These are phyloP conservation scores for Gymnorhina tibicen DNA, from an alignment of 2,113 vertebrate species.

Conservation along the genomic window DNA sequence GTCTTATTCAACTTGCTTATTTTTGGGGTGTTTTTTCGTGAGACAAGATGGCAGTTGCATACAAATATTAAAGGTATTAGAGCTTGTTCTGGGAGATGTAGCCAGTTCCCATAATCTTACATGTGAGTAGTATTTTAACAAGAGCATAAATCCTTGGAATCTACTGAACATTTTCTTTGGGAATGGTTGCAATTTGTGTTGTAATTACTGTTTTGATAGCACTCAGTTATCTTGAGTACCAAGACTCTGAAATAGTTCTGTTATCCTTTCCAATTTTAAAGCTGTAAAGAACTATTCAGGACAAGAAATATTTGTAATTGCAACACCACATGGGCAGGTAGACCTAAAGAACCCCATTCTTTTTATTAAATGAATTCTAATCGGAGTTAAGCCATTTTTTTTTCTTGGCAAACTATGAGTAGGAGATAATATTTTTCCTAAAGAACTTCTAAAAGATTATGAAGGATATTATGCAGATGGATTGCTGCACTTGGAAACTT, in stretches of 20 bases:
- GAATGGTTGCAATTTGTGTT: neutral
- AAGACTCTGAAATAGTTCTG: neutral
- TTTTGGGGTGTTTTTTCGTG: neutral
- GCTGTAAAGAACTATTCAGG: neutral
- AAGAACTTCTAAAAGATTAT: slow-evolving; percentile 42
- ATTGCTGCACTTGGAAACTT: slow-evolving; percentile 51
- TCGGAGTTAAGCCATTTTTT: neutral
- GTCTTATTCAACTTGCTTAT: neutral
- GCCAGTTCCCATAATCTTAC: neutral
- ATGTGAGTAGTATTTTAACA: neutral
- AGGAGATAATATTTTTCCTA: slow-evolving; percentile 38
- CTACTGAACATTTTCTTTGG: neutral
- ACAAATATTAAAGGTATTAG: neutral
- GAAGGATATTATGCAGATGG: slow-evolving; percentile 52
- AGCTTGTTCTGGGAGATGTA: neutral
- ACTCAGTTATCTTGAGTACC: neutral
- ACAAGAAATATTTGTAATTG: neutral
- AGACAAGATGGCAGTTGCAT: neutral
- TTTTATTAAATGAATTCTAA: neutral
- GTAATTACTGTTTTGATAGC: neutral
- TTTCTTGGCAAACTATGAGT: neutral
- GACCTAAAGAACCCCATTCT: neutral
- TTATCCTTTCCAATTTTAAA: neutral
- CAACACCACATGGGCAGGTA: neutral
- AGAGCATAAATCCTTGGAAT: neutral